Conservation (phyloP, 2,888 invertebrate genomes). For the Perizoma affinitatum region DNA sequence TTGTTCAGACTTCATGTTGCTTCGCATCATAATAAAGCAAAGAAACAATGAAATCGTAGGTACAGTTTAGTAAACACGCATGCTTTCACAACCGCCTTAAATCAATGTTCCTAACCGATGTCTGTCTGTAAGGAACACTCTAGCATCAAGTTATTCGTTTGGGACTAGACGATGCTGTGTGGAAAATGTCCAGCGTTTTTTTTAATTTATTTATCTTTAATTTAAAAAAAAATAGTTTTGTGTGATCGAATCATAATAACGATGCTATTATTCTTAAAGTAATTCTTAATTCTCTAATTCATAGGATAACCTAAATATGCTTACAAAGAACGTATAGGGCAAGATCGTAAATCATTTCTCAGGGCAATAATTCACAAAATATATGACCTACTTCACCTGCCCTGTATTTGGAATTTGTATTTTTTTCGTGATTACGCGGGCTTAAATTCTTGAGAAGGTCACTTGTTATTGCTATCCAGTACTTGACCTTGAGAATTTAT, state of each 20-base stretch:
- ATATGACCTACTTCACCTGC: slow-evolving; percentile 14
- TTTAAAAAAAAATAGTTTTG: too few relatives aligned
- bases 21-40: slow-evolving; percentile 7
- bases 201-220: too few relatives aligned
- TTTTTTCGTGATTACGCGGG: slow-evolving; percentile 24
- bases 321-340: slow-evolving; percentile 2
- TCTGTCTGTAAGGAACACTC: too few relatives aligned
- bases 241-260: too few relatives aligned
- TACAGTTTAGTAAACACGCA: neutral
- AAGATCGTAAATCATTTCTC: slow-evolving; percentile 3
- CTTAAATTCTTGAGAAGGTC: slow-evolving; percentile 15
- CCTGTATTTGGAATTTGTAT: slow-evolving; percentile 6
- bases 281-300: neutral
- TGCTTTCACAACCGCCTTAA: too few relatives aligned
- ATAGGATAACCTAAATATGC: slow-evolving; percentile 1
- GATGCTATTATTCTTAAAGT: too few relatives aligned
- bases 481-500: slow-evolving; percentile 18
- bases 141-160: too few relatives aligned
- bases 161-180: too few relatives aligned
- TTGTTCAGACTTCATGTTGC: slow-evolving; percentile 4
- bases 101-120: too few relatives aligned
- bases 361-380: slow-evolving; percentile 12
- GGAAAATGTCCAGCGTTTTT: too few relatives aligned
- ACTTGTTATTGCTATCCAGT: slow-evolving; percentile 7
- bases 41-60: neutral